Percentiles rank a stretch among this genome's conserved stretches.
Evolutionary conservation across 2,113 vertebrate genomes (phyloP).

Genomic region (Boleophthalmus pectinirostris): DNA sequence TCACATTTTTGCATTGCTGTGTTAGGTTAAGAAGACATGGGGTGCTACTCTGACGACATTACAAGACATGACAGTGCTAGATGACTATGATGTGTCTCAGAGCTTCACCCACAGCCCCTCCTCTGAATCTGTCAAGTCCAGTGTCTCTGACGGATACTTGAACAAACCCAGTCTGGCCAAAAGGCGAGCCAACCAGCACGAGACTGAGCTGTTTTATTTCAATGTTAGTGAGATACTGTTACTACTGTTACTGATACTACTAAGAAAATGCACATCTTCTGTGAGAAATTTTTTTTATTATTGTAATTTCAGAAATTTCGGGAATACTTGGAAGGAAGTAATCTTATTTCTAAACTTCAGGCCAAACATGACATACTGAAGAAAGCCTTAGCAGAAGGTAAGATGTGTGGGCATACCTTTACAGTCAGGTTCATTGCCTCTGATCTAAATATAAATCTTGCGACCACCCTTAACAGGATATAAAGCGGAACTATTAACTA

Average conservation of each 20-base stretch:
- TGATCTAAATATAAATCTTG: not conserved
- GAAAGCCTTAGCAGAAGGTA: constrained; percentile 93
- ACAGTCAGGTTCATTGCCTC: not conserved
- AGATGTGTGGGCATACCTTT: constrained; percentile 9
- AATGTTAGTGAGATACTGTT: constrained; percentile 77
- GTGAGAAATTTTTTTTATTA: not conserved
- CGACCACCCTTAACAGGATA: constrained; percentile 46
- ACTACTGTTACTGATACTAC: no score
- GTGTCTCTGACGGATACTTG: constrained; percentile 95
- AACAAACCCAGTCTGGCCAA: constrained; percentile 99
- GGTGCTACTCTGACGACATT: constrained; percentile 95
- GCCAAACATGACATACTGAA: constrained; percentile 97
- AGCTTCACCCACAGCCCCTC: constrained; percentile 99
- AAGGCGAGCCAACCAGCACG: constrained; percentile 95
- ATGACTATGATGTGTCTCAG: constrained; percentile 96
- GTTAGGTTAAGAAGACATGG: constrained; percentile 97
- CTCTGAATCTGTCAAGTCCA: constrained; percentile 97
- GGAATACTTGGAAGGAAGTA: constrained; percentile 96
- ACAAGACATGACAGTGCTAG: constrained; percentile 95
- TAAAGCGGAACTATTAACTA: constrained; percentile 72
- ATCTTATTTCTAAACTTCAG: constrained; percentile 97
- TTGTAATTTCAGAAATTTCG: constrained; percentile 88
- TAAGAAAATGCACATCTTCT: not conserved
- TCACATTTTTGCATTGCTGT: not conserved
- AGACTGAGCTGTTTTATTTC: constrained; percentile 99